Base-by-base conservation (phyloP, 2,797 vertebrate genomes). In the Rhynchotus rufescens region DNA sequence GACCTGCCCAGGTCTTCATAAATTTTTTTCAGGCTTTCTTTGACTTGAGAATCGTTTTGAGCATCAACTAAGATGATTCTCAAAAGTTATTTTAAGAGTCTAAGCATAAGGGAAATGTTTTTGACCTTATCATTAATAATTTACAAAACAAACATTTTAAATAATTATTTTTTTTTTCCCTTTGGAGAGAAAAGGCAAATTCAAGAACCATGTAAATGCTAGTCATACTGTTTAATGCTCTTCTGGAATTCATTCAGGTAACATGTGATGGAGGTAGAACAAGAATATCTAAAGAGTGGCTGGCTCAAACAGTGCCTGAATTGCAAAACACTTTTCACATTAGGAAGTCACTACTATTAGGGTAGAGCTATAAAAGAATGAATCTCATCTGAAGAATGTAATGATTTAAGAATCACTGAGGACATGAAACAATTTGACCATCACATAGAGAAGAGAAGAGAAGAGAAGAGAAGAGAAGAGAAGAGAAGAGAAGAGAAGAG, bases 161-260 rank as follows among this genome's bases (percentile, higher is more conserved):
- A 34, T 61, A 75, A 84, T 6, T 12, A 15, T 19, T 8, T 2
- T 42, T 64, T 45, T 45, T 80, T 79, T 73, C 5, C 38, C 15
- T 20, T 19, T 59, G 15, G 30, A 67, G 5, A 79, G 51, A 78
- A 86, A 86, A 52, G 6, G 10, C 11, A 45, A 60, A 85, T 80
- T 7, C 6, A 4, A 86, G 38, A 91, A 42, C 26, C 1, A 1
- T 5, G 59, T 47, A 61, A 28, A 68, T 20, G 65, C 5, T 11
- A 66, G 32, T 51, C 5, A 8, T 62, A 34, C 38, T 42, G 25
- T 45, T 86, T 66, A 90, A 84, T 51, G 42, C 34, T 23, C 17
- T 84, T 86, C 60, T 60, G 68, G 89, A 94, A 92, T 30, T 38
- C 38, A 73, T 73, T 81, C 34, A 88, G 47, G 38, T 54, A 89